Conservation (phyloP, 92 coral and sea anemone species). For the Umimayanthus kanabou region DNA sequence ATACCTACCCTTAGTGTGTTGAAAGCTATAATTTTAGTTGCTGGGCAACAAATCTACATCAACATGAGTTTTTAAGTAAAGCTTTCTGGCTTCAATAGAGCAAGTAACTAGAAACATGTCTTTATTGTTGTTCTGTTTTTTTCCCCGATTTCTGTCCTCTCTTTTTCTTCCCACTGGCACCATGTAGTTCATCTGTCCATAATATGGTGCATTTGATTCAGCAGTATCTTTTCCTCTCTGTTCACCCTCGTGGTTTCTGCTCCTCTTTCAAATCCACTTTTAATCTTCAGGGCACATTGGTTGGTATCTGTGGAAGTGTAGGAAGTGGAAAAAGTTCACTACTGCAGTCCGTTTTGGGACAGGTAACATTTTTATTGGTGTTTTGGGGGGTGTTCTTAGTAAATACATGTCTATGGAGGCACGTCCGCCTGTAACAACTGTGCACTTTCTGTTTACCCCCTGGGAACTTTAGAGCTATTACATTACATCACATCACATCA, state of each 20-base stretch:
- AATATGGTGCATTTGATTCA: neutral
- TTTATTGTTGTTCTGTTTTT: neutral
- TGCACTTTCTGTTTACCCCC: no score
- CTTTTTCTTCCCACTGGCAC: neutral
- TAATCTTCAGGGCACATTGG: constrained; percentile 64
- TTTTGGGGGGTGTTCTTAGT: neutral
- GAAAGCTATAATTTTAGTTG: no score
- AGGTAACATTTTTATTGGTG: constrained; percentile 45
- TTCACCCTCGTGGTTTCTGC: neutral
- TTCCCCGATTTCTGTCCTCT: neutral
- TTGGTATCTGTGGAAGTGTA: constrained; percentile 94
- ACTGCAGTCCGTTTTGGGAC: constrained; percentile 80
- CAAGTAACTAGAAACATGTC: no score
- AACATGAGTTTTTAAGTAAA: no score
- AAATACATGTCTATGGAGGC: neutral
- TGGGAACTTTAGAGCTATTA: no score
- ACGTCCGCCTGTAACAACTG: no score
- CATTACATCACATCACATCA: no score
- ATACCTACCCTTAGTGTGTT: no score
- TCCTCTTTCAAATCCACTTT: neutral
- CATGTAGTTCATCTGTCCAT: no score
- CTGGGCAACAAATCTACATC: no score
- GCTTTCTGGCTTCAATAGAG: no score
- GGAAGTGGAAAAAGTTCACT: constrained; percentile 97
- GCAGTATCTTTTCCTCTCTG: neutral